Percentiles rank a stretch among this genome's conserved stretches.
Conservation (phyloP, 2,797 vertebrate species). For the Gymnoscopelus braueri region DNA sequence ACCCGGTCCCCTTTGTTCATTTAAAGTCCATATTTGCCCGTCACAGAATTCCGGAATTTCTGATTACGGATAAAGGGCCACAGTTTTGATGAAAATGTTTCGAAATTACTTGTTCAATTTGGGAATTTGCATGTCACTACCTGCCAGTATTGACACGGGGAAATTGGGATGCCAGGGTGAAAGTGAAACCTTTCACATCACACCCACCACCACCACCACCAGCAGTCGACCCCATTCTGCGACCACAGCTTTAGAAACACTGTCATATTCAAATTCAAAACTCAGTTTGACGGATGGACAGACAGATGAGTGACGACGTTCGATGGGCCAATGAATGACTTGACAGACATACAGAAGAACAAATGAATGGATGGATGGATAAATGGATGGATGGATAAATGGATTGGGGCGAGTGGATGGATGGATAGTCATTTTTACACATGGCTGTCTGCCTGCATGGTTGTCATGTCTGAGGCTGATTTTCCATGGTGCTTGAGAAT, state of each 20-base stretch:
- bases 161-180: too few relatives aligned
- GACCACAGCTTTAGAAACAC: conserved; percentile 22
- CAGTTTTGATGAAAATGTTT: too few relatives aligned
- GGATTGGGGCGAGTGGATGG: conserved; percentile 47
- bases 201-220: too few relatives aligned
- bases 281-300: conserved; percentile 69
- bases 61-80: too few relatives aligned
- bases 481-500: conserved; percentile 33
- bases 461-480: conserved; percentile 59
- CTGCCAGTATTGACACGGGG: too few relatives aligned
- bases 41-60: too few relatives aligned
- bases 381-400: conserved; percentile 66
- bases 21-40: too few relatives aligned
- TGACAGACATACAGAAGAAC: conserved; percentile 74
- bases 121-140: too few relatives aligned
- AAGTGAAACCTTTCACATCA: too few relatives aligned
- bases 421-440: conserved; percentile 73
- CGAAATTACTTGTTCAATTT: too few relatives aligned
- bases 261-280: conserved; percentile 50
- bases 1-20: too few relatives aligned
- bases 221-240: neutral
- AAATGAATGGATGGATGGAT: conserved; percentile 71
- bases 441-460: conserved; percentile 71
- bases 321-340: conserved; percentile 70
- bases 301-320: conserved; percentile 67